Base-by-base conservation (phyloP, 2,888 invertebrate species). In the Rhingia campestris region DNA sequence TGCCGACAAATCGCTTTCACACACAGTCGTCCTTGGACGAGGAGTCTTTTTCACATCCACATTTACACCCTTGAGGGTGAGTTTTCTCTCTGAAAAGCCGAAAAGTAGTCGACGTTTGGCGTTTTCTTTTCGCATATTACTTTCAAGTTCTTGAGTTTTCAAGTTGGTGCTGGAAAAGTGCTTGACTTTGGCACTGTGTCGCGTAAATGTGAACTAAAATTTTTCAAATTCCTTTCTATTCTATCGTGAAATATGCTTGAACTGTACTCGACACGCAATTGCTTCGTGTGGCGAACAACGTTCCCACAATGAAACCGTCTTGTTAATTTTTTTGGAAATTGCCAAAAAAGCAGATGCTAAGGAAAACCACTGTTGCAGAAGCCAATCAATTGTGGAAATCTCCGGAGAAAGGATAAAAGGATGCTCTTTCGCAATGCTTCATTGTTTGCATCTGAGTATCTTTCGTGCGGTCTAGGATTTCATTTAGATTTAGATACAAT, bases 111-210 rank as follows among this genome's bases (percentile, higher is more conserved):
- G 73, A 51, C 74, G 51, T 74, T 76, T 43, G 51, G 49, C 64
- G 35, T 85, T 85, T 81, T 73, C 66, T 61, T 79, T 85, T 76
- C 76, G 54, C 66, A 39, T 59, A 80, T 84, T 84, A 75, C 32
- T 84, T 70, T 59, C 84, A 59, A 80, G 56, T 72, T 88, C 87
- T 89, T 89, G 89, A 89, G 88, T 87, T 88, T 87, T 89, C 88
- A 87, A 89, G 89, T 89, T 84, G 80, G 70, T 80, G 69, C 82
- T 82, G 76, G 76, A 82, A 77, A 82, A 82, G 72, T 58, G 30
- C 84, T 84, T 80, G 61, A 84, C 80, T 84, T 74, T 75, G 70
- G 69, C 80, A 72, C 64, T 66, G 58, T 72, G 76, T 66, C 53
- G 67, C 69, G 22, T 74, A 64, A 80, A 56, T 73, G 67, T 54